Base-by-base conservation (phyloP, 1,140 invertebrate genomes). In the Octopus sinensis region DNA sequence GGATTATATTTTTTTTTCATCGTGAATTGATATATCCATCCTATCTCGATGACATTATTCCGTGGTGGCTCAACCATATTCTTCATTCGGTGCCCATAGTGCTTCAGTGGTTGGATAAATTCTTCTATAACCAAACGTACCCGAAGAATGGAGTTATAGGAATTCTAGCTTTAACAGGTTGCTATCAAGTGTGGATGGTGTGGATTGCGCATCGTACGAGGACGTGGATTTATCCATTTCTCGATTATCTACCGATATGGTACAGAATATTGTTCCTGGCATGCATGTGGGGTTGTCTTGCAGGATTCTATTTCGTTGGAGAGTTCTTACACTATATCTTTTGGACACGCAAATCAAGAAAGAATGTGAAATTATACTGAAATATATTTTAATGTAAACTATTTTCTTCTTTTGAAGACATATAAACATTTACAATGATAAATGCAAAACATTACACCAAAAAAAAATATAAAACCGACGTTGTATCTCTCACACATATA, bases 21-120 rank as follows among this genome's bases (percentile, higher is more conserved):
- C 6, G 68, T 4, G 68, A 73, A 17, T 73, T 73, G 17, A 73
- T 73, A 13, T 73, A 73, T 23, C 68, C 68, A n/a, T 73, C 68
- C 68, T 73, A 73, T 73, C 68, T 73, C 17, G 68, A 73, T 73
- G 68, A 73, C 13, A 73, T 73, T 23, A 73, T 73, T n/a, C 68
- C 68, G 6, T 73, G 17, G 17, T 73, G 68, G 68, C 13, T 73
- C 17, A 73, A 73, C 68, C 68, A 73, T 73, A 73, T 73, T 73
- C 68, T 73, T 7, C 68, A 73, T 23, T n/a, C 68, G 30, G 30
- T 73, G 68, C 68, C 68, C 5, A 6, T 73, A 6, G 68, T 73
- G 5, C 6, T 73, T 13, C 68, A 73, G 30, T n/a, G 17, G 5
- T 23, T 73, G 5, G 68, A 73, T 23, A 73, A 73, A 23, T 73